Base-by-base conservation (phyloP, 2,797 vertebrate species). In the Sebastes itinus region DNA sequence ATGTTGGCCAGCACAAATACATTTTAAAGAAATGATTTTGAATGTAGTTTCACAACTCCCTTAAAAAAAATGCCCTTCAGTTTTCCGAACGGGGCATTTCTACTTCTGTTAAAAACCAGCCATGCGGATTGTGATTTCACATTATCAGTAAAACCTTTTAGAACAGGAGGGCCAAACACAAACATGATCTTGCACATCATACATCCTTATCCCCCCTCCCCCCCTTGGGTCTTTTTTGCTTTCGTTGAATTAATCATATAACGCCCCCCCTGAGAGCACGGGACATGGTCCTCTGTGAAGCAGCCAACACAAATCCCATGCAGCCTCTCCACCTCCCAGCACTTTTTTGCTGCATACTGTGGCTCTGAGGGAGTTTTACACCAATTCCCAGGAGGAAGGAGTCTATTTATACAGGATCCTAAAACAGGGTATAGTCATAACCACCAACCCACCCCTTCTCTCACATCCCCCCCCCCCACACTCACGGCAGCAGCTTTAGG, bases 341-440 rank as follows among this genome's bases (percentile, higher is more conserved):
- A 61, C 82, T 77, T 85, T 84, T 78, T 32, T 87, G 56, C 80
- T 83, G 66, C 73, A 49, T 55, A 28, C 46, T 80, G 63, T 81
- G 80, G 75, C 84, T 91, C 65, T 28, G 52, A 83, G 89, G 83
- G 80, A 88, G 75, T 88, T 89, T 90, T 84, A 86, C 83, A 80
- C 68, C 72, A 74, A 85, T 80, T 92, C 91, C 92, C 92, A 84
- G 38, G 74, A 88, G 91, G 75, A 35, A 56, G 4, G 30, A 62
- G 72, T 84, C 90, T 93, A 90, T 94, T 93, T 92, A 91, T 93
- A 88, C 84, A 87, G 78, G 70, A 84, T 81, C 84, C 84, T 81
- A 83, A 91, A 91, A 86, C 80, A 82, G 87, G 78, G 42, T 76
- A 77, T 75, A 77, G 88, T 84, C 85, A 74, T 77, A 72, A 27